Evolutionary conservation across 2,797 vertebrate genomes (phyloP).

Genomic region (Netta rufina): DNA sequence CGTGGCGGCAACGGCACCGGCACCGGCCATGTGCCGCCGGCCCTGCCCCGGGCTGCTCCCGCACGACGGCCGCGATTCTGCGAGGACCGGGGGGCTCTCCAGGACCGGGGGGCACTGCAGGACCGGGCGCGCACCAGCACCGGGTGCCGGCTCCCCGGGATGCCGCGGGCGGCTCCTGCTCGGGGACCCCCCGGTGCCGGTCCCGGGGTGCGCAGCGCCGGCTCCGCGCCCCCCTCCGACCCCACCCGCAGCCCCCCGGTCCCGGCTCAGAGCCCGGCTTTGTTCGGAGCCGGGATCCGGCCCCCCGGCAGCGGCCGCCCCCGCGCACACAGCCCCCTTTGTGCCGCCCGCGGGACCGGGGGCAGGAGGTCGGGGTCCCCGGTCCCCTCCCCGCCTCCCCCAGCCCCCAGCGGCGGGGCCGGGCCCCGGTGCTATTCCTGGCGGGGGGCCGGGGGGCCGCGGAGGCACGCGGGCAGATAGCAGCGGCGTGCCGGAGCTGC

Average conservation of each 20-base stretch:
- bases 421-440: neutral
- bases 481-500: constrained; percentile 19
- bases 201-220: neutral
- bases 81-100: no score
- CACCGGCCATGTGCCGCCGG: neutral
- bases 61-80: no score
- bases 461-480: constrained; percentile 17
- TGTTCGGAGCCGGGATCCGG: neutral
- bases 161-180: neutral
- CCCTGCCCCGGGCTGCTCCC: neutral
- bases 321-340: neutral
- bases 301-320: neutral
- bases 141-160: no score
- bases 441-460: neutral
- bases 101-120: no score
- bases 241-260: fast-evolving
- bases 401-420: neutral
- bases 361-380: neutral
- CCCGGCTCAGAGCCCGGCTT: neutral
- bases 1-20: no score
- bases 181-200: neutral
- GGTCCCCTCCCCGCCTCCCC: neutral
- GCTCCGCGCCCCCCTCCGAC: neutral
- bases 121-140: no score
- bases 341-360: neutral